phyloP scores from a whole-genome alignment of 2,888 invertebrate species.

The Himalopsyche anomala region DNA sequence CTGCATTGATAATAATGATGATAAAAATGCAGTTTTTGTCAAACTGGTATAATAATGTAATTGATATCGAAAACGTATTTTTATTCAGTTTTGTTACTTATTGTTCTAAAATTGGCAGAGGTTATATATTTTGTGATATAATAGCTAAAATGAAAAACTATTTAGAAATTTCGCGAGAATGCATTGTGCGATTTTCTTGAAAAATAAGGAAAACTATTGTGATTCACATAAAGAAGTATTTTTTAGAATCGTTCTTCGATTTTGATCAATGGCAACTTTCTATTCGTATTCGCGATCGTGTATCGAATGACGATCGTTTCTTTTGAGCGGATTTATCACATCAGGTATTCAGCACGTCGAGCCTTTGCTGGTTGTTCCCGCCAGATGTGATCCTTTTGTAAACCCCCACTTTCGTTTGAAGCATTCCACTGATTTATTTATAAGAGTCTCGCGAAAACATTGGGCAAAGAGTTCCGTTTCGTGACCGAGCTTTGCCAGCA shows the following conservation, averaged over 20 bases:
- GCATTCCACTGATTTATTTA: slow-evolving; percentile 34
- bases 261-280: slow-evolving; percentile 30
- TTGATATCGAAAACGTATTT: no score
- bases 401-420: slow-evolving; percentile 26
- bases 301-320: slow-evolving; percentile 29
- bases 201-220: background rate
- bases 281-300: slow-evolving; percentile 21
- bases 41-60: no score
- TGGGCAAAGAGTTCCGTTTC: slow-evolving; percentile 12
- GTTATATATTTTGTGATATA: no score
- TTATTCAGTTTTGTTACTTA: no score
- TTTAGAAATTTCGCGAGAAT: no score
- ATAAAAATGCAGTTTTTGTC: no score
- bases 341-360: slow-evolving; percentile 24
- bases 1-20: no score
- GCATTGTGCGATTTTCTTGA: no score
- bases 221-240: background rate
- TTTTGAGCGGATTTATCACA: slow-evolving; percentile 9
- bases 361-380: slow-evolving; percentile 30
- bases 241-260: slow-evolving; percentile 11
- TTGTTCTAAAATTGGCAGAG: no score
- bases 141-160: no score
- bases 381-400: slow-evolving; percentile 34
- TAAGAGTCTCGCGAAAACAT: slow-evolving; percentile 22
- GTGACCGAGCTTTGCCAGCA: background rate